Base-by-base conservation (phyloP, 2,888 invertebrate species). In the Tineola bisselliella region DNA sequence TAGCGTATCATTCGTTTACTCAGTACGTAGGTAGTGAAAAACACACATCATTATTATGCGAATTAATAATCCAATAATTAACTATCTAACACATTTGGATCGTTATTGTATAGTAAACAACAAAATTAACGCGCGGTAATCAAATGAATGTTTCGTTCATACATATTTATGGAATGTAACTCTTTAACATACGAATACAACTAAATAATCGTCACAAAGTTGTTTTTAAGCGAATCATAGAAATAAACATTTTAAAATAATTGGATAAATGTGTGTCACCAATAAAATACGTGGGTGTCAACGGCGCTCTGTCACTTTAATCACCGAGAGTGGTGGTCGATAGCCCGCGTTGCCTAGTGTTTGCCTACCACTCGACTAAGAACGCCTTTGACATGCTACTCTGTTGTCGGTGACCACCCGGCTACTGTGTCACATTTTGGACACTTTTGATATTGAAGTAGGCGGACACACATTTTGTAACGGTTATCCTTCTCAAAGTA, bases 281-380 rank as follows among this genome's bases (percentile, higher is more conserved):
- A 25, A 25, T 54, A 25, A 54, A 54, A 17, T n/a, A 13, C 17
- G 81, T 80, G 79, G 80, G 81, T 83, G 84, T 84, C 83, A 81
- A 80, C 79, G 77, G 60, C 19, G 74, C 81, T 81, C 79, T 84
- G 76, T 75, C 76, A 74, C 73, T 84, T 87, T 87, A 86, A 87
- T 87, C 84, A 87, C 81, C 72, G 80, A 78, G 81, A 86, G 84
- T 84, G 79, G 76, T 70, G 75, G 76, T 58, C 77, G 79, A 80
- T 81, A 80, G 84, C 81, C 76, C 76, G 77, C 73, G 68, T 73
- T 76, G 67, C 70, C 69, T 70, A 72, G 68, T 84, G 84, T 86
- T 84, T 84, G 75, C 79, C 72, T 72, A 76, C 74, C 81, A 77
- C 83, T 83, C 77, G 72, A 75, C 73, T 74, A 61, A 75, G 71